Evolutionary conservation across 2,113 vertebrate species (phyloP).

Genomic region (Dasypus novemcinctus): DNA sequence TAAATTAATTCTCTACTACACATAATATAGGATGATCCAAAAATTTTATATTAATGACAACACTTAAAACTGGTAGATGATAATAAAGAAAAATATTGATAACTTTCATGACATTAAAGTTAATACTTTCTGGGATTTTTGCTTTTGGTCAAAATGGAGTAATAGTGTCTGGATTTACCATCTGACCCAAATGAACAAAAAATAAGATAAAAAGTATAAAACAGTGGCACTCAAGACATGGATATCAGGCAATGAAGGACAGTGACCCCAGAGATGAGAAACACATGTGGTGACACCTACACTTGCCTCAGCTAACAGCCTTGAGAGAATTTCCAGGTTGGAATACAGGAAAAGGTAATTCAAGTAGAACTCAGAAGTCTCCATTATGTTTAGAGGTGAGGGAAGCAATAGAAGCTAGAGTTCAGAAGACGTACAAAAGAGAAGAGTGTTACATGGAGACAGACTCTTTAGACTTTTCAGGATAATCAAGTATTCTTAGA

Average conservation of each 20-base stretch:
- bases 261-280: background rate
- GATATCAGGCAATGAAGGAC: background rate
- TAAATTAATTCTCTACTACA: background rate
- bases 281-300: background rate
- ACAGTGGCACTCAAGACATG: background rate
- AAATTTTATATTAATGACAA: background rate
- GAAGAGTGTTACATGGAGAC: background rate
- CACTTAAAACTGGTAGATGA: background rate
- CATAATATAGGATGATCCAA: background rate
- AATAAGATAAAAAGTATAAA: background rate
- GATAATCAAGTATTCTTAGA: background rate
- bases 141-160: background rate
- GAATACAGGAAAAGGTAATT: background rate
- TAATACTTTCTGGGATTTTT: background rate
- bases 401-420: background rate
- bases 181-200: background rate
- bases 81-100: background rate
- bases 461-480: background rate
- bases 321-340: background rate
- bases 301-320: background rate
- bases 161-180: background rate
- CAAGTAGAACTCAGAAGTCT: background rate
- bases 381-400: background rate
- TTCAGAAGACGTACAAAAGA: background rate
- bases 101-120: background rate